Evolutionary conservation across 2,113 vertebrate species (phyloP), one percentile per base, ranked within the genome.

Genomic region (Phrynosoma blainvillii): DNA sequence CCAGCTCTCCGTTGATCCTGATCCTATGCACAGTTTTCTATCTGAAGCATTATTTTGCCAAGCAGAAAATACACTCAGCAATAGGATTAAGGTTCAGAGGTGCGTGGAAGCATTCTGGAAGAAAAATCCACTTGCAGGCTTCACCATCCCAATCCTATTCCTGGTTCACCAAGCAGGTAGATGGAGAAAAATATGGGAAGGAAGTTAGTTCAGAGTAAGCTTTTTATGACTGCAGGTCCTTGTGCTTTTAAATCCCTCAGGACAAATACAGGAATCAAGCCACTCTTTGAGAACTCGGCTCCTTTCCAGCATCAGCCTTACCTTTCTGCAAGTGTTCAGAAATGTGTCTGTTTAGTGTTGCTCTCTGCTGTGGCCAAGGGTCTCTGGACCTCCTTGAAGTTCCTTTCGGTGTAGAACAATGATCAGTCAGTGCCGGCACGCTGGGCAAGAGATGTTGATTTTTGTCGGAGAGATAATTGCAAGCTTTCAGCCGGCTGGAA

Each of bases 151-250:
- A 11, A 9, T 62, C 54, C 20, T 4, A 27, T 27, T 59, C 9
- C 42, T 47, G 47, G 47, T 47, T 47, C 47, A 7, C 36, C 70
- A 18, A 36, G 79, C 79, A 66, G 3, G 59, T 18, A 62, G n/a
- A 88, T 5, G 32, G 36, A 75, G 56, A 77, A 3, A 16, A 52
- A 6, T 10, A 30, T n/a, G 3, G 0, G 14, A 59, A 59, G 56
- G 56, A 18, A 62, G 59, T 75, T 18, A 40, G 54, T 21, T 3
- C 52, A 25, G 20, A 84, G 68, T n/a, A 32, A 54, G 3, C 25
- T 30, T 0, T 10, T 0, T 2, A 36, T 11, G 7, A 18, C n/a
- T 9, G 79, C 0, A 14, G 4, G 2, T 27, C 23, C 13, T 4
- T 18, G 1, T 11, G 21, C 12, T 62, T 62, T 18, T 14, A 16